A percentile compares a stretch with the other conserved stretches of the same genome.
Evolutionary conservation across 1,140 invertebrate genomes (phyloP).

Genomic region (Brachionus plicatilis): DNA sequence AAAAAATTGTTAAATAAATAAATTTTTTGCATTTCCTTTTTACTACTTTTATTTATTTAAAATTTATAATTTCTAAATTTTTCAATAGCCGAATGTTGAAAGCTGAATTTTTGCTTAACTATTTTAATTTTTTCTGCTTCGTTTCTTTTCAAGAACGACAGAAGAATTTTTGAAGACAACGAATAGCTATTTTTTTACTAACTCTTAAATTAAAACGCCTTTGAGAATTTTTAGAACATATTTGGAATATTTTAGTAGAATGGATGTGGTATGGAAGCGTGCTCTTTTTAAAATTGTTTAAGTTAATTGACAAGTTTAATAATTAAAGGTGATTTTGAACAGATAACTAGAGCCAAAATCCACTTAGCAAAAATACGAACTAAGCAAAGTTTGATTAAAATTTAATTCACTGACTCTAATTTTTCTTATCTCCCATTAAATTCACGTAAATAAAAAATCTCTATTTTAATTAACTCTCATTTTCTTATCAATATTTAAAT

Average conservation of each 20-base stretch:
- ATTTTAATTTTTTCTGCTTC: no score
- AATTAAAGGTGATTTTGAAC: neutral
- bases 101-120: no score
- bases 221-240: neutral
- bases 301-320: no score
- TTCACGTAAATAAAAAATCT: neutral
- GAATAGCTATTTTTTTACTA: no score
- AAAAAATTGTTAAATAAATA: no score
- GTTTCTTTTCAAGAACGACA: no score
- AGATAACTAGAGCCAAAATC: neutral
- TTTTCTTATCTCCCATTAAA: neutral
- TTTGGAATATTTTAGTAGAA: neutral
- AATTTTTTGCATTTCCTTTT: no score
- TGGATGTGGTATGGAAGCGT: neutral
- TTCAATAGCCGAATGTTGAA: no score
- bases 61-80: no score
- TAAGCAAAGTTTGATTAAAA: neutral
- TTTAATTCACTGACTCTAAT: neutral
- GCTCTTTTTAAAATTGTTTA: neutral
- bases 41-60: no score
- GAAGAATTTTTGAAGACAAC: no score
- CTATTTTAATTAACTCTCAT: neutral
- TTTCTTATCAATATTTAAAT: neutral
- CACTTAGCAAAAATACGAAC: neutral
- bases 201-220: no score